Evolutionary conservation across 2,113 vertebrate genomes (phyloP), one percentile per base, ranked within the genome.

Genomic region (Syrmaticus mikado): DNA sequence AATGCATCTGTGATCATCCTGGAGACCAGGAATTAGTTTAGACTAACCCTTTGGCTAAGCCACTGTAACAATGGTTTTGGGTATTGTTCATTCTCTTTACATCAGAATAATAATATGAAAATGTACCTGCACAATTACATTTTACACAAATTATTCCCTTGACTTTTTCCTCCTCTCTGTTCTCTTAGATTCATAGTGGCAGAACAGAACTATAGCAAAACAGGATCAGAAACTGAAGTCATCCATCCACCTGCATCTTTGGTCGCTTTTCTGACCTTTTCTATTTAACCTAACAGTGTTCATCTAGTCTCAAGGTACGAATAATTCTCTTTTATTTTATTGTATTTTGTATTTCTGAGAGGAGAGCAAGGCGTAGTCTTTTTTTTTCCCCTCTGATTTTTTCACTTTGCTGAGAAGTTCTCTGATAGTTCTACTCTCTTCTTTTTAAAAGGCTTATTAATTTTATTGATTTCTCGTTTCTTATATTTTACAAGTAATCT

Each of bases 401-500:
- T 93, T 87, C 2, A 48, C 60, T 93, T 58, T 50, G 4, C 4
- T 5, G 70, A 41, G 11, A 71, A 93, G 80, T 66, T 64, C 53
- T 87, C n/a, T 68, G 15, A 1, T 36, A 28, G 1, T 61, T 90
- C 43, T 77, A 71, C 45, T 21, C 5, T 76, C 85, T 22, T 77
- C 80, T 85, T 60, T 16, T 70, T 78, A 50, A n/a, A 75, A 92
- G 50, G 20, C 12, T 67, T 3, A 65, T 90, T 92, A 55, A n/a
- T 25, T 68, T 45, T 74, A 62, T 43, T 83, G 8, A 64, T 80
- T 85, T 83, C 1, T 8, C 11, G 83, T 3, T 72, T 85, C 3
- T 67, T 87, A 14, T 58, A 15, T 66, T 82, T 95, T 83, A 43
- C 8, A 60, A 85, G 45, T 71, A 61, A 67, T 87, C 27, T 83